Conservation (phyloP, 1,140 invertebrate genomes). For the Chironomus tepperi region DNA sequence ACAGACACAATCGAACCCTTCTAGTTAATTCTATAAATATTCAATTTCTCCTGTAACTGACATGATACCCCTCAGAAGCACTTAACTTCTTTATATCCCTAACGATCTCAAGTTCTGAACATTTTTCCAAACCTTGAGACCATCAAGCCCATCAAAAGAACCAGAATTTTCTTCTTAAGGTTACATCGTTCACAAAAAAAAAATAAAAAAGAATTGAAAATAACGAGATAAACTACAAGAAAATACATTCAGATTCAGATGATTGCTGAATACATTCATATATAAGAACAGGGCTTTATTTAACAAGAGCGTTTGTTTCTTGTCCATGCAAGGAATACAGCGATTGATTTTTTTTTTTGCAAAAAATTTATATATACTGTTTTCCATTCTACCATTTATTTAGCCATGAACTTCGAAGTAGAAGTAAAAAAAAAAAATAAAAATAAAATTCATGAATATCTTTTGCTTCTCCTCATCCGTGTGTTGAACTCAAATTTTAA, state of each 20-base stretch:
- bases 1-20: too few relatives aligned
- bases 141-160: neutral
- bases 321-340: neutral
- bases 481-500: conserved; percentile 8
- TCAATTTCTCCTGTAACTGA: too few relatives aligned
- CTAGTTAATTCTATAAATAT: too few relatives aligned
- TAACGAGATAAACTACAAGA: conserved; percentile 2
- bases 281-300: neutral
- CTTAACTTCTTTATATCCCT: too few relatives aligned
- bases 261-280: neutral
- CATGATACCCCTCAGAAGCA: too few relatives aligned
- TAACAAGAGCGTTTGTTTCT: neutral
- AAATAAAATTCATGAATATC: neutral
- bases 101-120: too few relatives aligned
- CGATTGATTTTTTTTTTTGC: neutral
- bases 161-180: neutral
- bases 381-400: neutral
- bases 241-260: conserved; percentile 11
- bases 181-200: neutral
- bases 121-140: too few relatives aligned
- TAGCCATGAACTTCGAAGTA: neutral
- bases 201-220: neutral
- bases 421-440: neutral
- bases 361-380: neutral
- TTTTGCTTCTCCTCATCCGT: neutral